Conservation (phyloP, 2,888 invertebrate species). For the Agrochola circellaris region DNA sequence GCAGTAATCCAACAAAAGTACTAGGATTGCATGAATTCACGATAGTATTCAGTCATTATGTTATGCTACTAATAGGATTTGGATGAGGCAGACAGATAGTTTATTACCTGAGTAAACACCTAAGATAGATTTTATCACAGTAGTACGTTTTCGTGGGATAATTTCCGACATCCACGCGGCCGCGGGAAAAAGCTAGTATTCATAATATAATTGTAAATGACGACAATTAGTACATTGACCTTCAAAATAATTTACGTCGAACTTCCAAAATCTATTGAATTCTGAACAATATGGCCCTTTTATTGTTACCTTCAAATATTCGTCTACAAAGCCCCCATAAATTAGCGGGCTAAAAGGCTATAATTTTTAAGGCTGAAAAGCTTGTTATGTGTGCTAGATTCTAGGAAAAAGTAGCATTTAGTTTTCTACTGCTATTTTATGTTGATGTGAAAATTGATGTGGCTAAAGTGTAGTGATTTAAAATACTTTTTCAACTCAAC, state of each 20-base stretch:
- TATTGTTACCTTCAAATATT: constrained; percentile 43
- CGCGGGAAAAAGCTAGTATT: neutral
- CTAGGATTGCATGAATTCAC: too few relatives aligned
- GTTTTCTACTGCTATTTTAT: neutral
- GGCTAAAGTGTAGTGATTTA: neutral
- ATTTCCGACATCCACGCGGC: too few relatives aligned
- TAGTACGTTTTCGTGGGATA: too few relatives aligned
- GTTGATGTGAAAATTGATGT: constrained; percentile 4
- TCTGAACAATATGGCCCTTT: constrained; percentile 41
- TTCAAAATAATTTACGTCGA: constrained; percentile 25
- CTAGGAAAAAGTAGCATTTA: constrained; percentile 24
- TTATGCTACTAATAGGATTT: too few relatives aligned
- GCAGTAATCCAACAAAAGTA: too few relatives aligned
- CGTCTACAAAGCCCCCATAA: constrained; percentile 42
- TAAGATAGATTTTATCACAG: too few relatives aligned
- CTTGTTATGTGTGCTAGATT: constrained; percentile 18
- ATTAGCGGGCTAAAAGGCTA: constrained; percentile 44
- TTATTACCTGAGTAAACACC: too few relatives aligned
- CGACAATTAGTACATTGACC: constrained; percentile 28
- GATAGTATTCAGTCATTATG: too few relatives aligned
- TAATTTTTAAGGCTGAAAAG: constrained; percentile 49
- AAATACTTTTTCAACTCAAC: neutral
- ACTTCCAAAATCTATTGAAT: constrained; percentile 51
- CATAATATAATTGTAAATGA: constrained; percentile 12
- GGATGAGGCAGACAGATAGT: too few relatives aligned